Evolutionary conservation across 2,888 invertebrate genomes (phyloP).

Genomic region (Mimas tiliae): DNA sequence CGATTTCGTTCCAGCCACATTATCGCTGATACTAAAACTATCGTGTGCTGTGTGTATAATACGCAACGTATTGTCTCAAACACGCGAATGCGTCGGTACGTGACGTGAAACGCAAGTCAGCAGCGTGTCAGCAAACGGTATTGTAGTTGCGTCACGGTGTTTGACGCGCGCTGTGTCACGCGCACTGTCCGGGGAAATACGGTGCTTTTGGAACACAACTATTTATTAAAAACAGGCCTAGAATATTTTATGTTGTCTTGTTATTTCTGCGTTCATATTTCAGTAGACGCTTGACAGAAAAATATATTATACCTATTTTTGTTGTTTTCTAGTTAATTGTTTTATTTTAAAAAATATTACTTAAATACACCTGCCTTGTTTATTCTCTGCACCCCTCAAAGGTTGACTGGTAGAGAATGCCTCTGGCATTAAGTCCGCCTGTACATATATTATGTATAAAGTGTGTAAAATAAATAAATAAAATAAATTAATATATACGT

Average conservation of each 20-base stretch:
- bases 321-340: too few species aligned
- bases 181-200: slow-evolving; percentile 21
- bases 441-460: too few species aligned
- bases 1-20: background rate
- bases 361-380: too few species aligned
- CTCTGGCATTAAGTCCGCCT: too few species aligned
- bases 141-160: background rate
- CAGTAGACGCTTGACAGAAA: background rate
- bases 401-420: too few species aligned
- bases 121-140: slow-evolving; percentile 6
- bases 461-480: too few species aligned
- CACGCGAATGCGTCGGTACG: slow-evolving; percentile 39
- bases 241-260: slow-evolving; percentile 10
- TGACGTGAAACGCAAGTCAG: slow-evolving; percentile 31
- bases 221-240: slow-evolving; percentile 19
- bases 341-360: too few species aligned
- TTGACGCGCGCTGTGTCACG: background rate
- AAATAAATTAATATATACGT: too few species aligned
- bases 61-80: slow-evolving; percentile 34
- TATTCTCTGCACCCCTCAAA: too few species aligned
- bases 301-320: background rate
- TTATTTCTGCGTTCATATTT: background rate
- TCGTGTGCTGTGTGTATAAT: slow-evolving; percentile 30
- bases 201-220: background rate
- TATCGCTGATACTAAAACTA: background rate